Evolutionary conservation across 2,797 vertebrate species (phyloP), one percentile per base, ranked within the genome.

Genomic region (Heliangelus exortis): DNA sequence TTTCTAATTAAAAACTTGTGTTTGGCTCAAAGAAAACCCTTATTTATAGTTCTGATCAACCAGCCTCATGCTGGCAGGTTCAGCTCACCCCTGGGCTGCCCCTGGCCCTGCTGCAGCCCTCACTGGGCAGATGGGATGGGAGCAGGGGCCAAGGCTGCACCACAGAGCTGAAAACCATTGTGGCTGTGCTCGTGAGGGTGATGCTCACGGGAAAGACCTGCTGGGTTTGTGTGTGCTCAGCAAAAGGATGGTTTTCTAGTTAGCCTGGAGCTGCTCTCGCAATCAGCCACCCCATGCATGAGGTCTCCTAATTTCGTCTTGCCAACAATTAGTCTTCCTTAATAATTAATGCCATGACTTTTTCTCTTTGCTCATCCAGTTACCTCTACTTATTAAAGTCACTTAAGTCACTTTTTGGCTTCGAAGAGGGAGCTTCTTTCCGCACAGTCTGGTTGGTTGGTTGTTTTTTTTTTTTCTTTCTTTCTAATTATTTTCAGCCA

Each of bases 241-340:
- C 33, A 4, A n/a, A 65, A 66, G 23, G 53, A 31, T 54, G 54
- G 36, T 61, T 80, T 69, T 54, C 48, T n/a, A 8, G 14, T 36
- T 43, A 13, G 48, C 67, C 78, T 76, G 7, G 10, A 90, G 84
- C 80, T 61, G 11, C 47, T n/a, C 2, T 75, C 14, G 5, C 75
- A 59, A 3, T 62, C 82, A 79, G 71, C 26, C 59, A 39, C n/a
- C 53, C 53, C 15, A 0, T 36, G 43, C 1, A 0, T 28, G 59
- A 89, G 41, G 39, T 82, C 63, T 93, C 73, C 48, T 92, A 39
- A 92, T 85, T 93, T 68, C 53, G 45, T 78, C 75, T 75, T 82
- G 78, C 55, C 84, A 66, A 45, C 76, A 78, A 51, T 92, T 91
- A 68, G n/a, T 57, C 48, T 74, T 39, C 25, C 72, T 84, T 54